These are phyloP conservation scores for Pocillopora verrucosa DNA, from an alignment of 64 coral and sea anemone genomes.

Conservation along the genomic window DNA sequence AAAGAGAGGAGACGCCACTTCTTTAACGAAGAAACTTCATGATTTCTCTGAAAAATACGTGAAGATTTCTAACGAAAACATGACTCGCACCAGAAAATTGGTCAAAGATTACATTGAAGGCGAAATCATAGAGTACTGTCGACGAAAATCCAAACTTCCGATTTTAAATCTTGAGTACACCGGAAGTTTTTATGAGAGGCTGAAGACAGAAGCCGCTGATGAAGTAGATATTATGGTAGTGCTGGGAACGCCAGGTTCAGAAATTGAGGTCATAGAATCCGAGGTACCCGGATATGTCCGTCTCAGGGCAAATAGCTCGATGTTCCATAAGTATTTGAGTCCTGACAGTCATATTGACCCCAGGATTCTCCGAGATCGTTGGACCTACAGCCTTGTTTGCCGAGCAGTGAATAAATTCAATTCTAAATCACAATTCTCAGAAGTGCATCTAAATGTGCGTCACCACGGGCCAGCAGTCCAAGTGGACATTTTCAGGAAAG, in stretches of 20 bases:
- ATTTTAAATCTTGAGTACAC: slow-evolving; percentile 34
- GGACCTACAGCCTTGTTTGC: slow-evolving; percentile 42
- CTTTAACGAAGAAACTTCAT: no score
- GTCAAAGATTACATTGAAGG: slow-evolving; percentile 33
- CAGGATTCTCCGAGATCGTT: no score
- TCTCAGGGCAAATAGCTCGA: no score
- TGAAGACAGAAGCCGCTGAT: slow-evolving; percentile 56
- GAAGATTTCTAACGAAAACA: no score
- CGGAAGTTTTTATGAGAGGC: slow-evolving; percentile 47
- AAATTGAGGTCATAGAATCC: no score
- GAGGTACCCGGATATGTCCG: no score
- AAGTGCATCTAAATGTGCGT: slow-evolving; percentile 25
- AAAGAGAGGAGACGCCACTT: no score
- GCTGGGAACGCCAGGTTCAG: background rate
- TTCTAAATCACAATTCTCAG: background rate
- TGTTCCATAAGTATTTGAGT: no score
- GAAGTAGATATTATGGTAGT: slow-evolving; percentile 36
- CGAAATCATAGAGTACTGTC: background rate
- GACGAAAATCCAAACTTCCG: background rate
- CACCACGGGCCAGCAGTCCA: slow-evolving; percentile 77
- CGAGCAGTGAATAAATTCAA: slow-evolving; percentile 19
- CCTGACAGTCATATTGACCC: no score
- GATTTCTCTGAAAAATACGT: no score
- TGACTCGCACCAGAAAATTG: no score
- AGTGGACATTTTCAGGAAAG: slow-evolving; percentile 53